These are phyloP conservation scores for Sebastes miniatus DNA, from an alignment of 2,797 vertebrate species.

Conservation along the genomic window DNA sequence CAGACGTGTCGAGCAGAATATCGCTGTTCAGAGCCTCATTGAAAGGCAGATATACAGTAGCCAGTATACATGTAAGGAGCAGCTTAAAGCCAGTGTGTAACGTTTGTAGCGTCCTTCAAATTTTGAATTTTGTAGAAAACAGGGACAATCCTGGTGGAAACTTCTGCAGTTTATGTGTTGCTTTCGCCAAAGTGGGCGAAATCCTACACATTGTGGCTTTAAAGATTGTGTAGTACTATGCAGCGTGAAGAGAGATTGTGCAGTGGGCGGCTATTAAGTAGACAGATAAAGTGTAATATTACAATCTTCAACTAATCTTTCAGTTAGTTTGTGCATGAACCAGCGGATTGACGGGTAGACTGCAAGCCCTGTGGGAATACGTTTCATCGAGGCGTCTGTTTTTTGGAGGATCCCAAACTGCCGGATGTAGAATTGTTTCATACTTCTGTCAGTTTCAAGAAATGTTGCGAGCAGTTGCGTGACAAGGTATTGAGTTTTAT, in stretches of 20 bases:
- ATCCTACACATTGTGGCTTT: background rate
- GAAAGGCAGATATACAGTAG: background rate
- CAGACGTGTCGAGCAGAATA: too few species aligned
- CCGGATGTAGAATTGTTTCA: background rate
- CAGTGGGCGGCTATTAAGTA: background rate
- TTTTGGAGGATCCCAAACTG: background rate
- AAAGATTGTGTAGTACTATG: background rate
- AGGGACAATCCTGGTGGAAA: background rate
- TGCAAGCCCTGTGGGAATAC: background rate
- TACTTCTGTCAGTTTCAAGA: background rate
- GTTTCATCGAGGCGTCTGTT: accelerated
- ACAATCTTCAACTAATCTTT: background rate
- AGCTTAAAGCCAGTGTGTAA: background rate
- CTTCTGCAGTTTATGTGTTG: background rate
- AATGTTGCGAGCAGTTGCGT: background rate
- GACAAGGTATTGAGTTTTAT: background rate
- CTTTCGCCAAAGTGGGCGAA: background rate
- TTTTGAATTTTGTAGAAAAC: background rate
- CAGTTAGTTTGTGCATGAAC: background rate
- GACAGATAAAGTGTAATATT: background rate
- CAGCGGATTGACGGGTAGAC: background rate
- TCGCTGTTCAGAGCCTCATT: background rate
- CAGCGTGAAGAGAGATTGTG: background rate
- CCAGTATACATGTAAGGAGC: background rate
- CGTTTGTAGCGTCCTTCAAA: background rate